These are phyloP conservation scores for Sesia apiformis DNA, from an alignment of 2,888 invertebrate genomes.

Conservation along the genomic window DNA sequence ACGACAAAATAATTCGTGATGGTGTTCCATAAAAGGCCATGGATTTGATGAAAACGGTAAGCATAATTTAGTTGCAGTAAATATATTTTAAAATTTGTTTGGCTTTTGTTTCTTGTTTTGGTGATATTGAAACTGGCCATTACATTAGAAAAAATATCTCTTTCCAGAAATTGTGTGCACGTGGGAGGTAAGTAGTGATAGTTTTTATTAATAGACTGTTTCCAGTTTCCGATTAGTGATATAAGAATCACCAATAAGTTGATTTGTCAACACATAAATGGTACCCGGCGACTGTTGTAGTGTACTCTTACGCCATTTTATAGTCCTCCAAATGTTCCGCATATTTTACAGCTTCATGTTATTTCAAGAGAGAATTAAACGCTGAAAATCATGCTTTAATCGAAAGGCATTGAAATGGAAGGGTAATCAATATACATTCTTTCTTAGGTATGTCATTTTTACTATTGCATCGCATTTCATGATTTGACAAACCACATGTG, in stretches of 20 bases:
- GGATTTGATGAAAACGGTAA: conserved; percentile 77
- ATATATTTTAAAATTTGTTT: conserved; percentile 57
- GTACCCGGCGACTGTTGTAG: conserved; percentile 62
- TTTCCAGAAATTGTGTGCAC: conserved; percentile 73
- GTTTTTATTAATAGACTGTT: conserved; percentile 50
- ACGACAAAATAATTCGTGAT: conserved; percentile 65
- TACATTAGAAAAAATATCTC: conserved; percentile 75
- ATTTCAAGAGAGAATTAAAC: conserved; percentile 42
- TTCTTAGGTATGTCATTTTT: conserved; percentile 64
- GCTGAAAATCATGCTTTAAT: conserved; percentile 54
- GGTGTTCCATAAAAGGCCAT: conserved; percentile 73
- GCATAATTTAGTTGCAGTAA: conserved; percentile 36
- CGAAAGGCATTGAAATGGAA: conserved; percentile 43
- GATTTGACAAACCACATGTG: conserved; percentile 68
- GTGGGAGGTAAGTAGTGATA: conserved; percentile 70
- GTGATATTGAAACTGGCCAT: conserved; percentile 74
- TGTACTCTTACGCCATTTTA: conserved; percentile 72
- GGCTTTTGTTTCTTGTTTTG: conserved; percentile 76
- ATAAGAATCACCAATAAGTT: conserved; percentile 47
- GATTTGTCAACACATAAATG: conserved; percentile 68
- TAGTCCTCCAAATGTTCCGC: conserved; percentile 65
- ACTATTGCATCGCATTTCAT: conserved; percentile 59
- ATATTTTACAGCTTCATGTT: conserved; percentile 59
- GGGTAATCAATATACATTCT: conserved; percentile 42
- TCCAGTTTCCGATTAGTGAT: conserved; percentile 49